These are phyloP conservation scores for Thamnophis elegans DNA, from an alignment of 2,797 vertebrate genomes.

Conservation along the genomic window DNA sequence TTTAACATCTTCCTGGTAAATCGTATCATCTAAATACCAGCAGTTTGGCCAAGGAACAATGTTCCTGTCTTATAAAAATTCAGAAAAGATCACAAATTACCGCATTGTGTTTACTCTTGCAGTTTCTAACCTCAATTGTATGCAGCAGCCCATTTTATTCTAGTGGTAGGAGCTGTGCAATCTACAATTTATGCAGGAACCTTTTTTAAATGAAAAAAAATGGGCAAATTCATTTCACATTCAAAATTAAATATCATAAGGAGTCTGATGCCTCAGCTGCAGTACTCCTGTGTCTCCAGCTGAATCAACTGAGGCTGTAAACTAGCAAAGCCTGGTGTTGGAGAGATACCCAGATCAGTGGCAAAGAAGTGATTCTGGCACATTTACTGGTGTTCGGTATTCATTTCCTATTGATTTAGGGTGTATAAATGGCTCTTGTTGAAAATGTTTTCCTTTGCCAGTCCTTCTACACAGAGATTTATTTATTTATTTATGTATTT, in stretches of 20 bases:
- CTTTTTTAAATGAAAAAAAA: slow-evolving; percentile 70
- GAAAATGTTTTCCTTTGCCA: slow-evolving; percentile 56
- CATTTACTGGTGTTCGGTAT: slow-evolving; percentile 29
- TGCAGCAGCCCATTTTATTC: slow-evolving; percentile 49
- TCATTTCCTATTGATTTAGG: slow-evolving; percentile 67
- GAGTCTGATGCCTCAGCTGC: slow-evolving; percentile 75
- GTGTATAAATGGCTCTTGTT: slow-evolving; percentile 62
- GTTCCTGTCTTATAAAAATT: slow-evolving; percentile 43
- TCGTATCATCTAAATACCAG: background rate
- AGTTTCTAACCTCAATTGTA: slow-evolving; percentile 59
- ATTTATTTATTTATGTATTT: background rate
- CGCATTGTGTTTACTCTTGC: slow-evolving; percentile 24
- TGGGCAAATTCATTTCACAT: slow-evolving; percentile 72
- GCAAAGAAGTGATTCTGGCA: slow-evolving; percentile 71
- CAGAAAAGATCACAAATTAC: slow-evolving; percentile 36
- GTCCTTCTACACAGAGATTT: slow-evolving; percentile 68
- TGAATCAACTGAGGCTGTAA: slow-evolving; percentile 68
- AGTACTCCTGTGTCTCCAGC: slow-evolving; percentile 69
- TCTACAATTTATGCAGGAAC: slow-evolving; percentile 66
- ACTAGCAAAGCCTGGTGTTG: slow-evolving; percentile 65
- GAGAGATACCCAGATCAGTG: slow-evolving; percentile 60
- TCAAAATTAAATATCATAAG: slow-evolving; percentile 78
- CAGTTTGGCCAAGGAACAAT: slow-evolving; percentile 18
- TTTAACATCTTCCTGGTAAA: background rate
- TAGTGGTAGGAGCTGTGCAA: slow-evolving; percentile 34